Conservation (phyloP, 1,140 invertebrate genomes). For the Halotydeus destructor region DNA sequence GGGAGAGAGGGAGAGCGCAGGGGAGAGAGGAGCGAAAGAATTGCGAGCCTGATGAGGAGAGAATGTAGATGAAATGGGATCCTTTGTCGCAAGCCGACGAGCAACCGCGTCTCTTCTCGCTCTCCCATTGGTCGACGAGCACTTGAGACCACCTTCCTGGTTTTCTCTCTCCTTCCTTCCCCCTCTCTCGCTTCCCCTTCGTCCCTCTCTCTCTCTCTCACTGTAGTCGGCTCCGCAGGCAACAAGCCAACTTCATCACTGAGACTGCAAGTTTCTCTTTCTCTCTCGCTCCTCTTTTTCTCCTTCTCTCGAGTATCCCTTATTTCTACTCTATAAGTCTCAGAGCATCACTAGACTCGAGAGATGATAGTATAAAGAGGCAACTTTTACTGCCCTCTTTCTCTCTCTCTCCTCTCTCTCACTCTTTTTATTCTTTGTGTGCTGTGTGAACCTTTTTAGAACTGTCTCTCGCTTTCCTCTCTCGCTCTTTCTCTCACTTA, state of each 20-base stretch:
- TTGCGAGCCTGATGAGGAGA: background rate
- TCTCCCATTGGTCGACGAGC: background rate
- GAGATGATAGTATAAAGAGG: background rate
- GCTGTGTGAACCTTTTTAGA: no score
- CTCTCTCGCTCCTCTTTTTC: background rate
- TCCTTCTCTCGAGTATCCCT: background rate
- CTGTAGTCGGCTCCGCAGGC: background rate
- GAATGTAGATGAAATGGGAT: background rate
- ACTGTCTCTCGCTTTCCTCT: background rate
- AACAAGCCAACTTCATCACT: background rate
- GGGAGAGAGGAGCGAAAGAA: background rate
- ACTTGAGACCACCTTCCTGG: background rate
- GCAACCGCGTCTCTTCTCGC: background rate
- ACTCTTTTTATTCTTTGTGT: background rate
- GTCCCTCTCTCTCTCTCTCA: background rate
- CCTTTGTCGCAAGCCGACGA: background rate
- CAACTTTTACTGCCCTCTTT: background rate
- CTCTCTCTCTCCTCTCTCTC: background rate
- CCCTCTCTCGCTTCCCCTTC: background rate
- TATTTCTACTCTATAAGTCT: background rate
- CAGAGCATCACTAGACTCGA: background rate
- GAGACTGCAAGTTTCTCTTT: background rate
- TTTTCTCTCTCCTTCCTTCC: background rate
- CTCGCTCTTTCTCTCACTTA: background rate
- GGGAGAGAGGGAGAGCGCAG: background rate